These are phyloP conservation scores for Danaus melanippus DNA, from an alignment of 1,140 invertebrate species.

Conservation along the genomic window DNA sequence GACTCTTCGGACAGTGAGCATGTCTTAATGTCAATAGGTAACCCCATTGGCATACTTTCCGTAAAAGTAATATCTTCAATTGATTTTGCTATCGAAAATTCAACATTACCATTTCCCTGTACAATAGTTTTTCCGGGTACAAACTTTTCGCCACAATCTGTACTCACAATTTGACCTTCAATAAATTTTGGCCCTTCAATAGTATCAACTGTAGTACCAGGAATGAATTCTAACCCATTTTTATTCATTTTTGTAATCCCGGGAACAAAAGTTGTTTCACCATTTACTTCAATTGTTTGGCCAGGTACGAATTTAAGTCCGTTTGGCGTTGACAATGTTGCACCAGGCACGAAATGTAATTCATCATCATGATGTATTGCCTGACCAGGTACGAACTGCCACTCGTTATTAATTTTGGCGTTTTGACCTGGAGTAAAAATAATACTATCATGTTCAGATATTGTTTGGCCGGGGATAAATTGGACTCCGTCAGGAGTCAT, in stretches of 20 bases:
- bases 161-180: constrained; percentile 77
- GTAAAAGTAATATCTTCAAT: constrained; percentile 73
- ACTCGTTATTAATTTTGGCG: constrained; percentile 70
- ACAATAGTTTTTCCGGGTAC: constrained; percentile 74
- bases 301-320: constrained; percentile 79
- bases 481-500: constrained; percentile 72
- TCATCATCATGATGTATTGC: constrained; percentile 68
- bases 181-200: constrained; percentile 77
- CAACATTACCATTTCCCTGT: constrained; percentile 68
- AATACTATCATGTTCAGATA: constrained; percentile 70
- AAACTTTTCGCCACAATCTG: constrained; percentile 74
- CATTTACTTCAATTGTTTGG: constrained; percentile 73
- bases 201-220: constrained; percentile 78
- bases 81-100: constrained; percentile 75
- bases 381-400: constrained; percentile 78
- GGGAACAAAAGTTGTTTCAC: constrained; percentile 69
- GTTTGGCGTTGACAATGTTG: constrained; percentile 76
- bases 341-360: constrained; percentile 76
- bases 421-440: constrained; percentile 80
- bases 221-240: constrained; percentile 72
- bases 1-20: constrained; percentile 69
- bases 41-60: constrained; percentile 69
- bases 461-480: constrained; percentile 77
- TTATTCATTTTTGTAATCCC: constrained; percentile 67
- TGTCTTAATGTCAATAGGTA: constrained; percentile 75